Evolutionary conservation across 2,113 vertebrate genomes (phyloP).

Genomic region (Boleophthalmus pectinirostris): DNA sequence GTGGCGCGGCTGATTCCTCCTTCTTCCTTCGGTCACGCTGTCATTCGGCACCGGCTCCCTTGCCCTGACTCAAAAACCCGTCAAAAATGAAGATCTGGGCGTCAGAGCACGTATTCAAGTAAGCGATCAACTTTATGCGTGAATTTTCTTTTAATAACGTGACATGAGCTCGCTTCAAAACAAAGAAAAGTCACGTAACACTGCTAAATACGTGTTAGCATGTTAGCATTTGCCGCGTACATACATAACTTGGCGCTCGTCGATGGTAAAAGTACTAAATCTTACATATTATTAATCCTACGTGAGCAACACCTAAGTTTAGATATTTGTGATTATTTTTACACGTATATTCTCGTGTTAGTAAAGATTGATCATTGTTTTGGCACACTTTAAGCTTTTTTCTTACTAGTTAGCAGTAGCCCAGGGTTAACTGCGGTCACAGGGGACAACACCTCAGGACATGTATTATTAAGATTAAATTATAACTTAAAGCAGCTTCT

Average conservation of each 20-base stretch:
- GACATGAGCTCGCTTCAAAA: background rate
- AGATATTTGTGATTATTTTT: background rate
- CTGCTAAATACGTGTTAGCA: constrained; percentile 3
- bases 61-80: constrained; percentile 30
- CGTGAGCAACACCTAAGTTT: accelerated
- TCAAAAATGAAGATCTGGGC: constrained; percentile 81
- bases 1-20: constrained; percentile 7
- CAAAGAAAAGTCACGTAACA: background rate
- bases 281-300: background rate
- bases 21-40: constrained; percentile 48
- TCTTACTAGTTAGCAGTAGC: background rate
- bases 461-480: background rate
- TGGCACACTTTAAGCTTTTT: background rate
- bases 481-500: no score
- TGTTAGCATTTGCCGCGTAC: constrained; percentile 20
- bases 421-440: background rate
- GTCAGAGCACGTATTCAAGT: constrained; percentile 82
- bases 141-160: accelerated
- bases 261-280: background rate
- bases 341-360: no score
- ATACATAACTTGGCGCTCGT: constrained; percentile 32
- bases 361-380: background rate
- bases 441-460: background rate
- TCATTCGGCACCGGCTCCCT: constrained; percentile 38
- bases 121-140: constrained; percentile 13